Base-by-base conservation (phyloP, 2,888 invertebrate species). In the Timandra comae region DNA sequence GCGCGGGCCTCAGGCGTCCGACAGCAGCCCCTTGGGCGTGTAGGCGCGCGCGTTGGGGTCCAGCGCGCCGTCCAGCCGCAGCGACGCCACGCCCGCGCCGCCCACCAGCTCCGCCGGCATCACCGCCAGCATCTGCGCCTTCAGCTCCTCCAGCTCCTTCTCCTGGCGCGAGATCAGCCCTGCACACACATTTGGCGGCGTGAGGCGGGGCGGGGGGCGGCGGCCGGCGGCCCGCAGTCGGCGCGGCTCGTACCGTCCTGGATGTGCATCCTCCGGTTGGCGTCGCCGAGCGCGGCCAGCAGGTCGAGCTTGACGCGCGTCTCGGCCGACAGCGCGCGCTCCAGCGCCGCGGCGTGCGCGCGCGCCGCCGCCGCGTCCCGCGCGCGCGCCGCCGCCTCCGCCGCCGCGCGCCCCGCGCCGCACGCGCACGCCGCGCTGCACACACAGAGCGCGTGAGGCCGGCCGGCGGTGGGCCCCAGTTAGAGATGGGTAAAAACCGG, bases 231-330 rank as follows among this genome's bases (percentile, higher is more conserved):
- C 16, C 4, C 6, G 16, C 16, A 16, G 16, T 6, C 16, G 16
- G 16, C 16, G 16, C 16, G 16, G 16, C n/a, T n/a, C n/a, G n/a
- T n/a, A 96, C 96, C 91, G 59, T 95, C 94, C 80, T 92, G 90
- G 69, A 95, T 92, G 81, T 93, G 93, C 62, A 97, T 87, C 75
- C 95, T 93, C 34, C 97, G 88, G 77, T 97, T 97, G 48, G 96
- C 97, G 73, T 97, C 98, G 21, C 98, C 98, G 31, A 99, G 91
- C 47, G 98, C 98, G 47, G 97, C 96, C 84, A 99, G 97, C 64
- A 99, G 90, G 87, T 99, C 99, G 61, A 98, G 90, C 87, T 99
- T 99, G 80, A 99, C 93, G 60, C 98, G 91, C 52, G 98, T 99
- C 88, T 99, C 99, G 28, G 97, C 96, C 44, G 96, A 96, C 52